Percentiles rank a stretch among this genome's conserved stretches.
Conservation (phyloP, 2,888 invertebrate species). For the Apamea anceps region DNA sequence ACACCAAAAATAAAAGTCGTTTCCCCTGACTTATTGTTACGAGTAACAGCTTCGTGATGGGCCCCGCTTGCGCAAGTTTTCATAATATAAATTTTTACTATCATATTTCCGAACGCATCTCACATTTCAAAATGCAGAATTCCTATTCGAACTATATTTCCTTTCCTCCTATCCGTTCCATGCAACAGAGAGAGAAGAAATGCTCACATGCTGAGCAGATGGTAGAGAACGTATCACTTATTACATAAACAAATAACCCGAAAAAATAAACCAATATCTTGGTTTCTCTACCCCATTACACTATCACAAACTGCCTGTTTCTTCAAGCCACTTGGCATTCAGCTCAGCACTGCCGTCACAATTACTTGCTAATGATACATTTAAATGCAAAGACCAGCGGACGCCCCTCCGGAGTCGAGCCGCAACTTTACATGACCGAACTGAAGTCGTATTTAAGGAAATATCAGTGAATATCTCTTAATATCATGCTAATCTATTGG, state of each 20-base stretch:
- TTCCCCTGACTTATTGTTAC: too few relatives aligned
- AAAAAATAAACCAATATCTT: not conserved
- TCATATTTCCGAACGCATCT: too few relatives aligned
- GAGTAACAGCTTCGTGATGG: too few relatives aligned
- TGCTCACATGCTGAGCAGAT: too few relatives aligned
- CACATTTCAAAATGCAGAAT: too few relatives aligned
- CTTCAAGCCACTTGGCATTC: constrained; percentile 49
- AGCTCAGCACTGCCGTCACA: constrained; percentile 43
- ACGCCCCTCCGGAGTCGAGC: constrained; percentile 9
- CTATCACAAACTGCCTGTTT: not conserved
- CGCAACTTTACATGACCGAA: constrained; percentile 21
- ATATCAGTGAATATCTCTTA: constrained; percentile 8
- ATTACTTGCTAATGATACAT: constrained; percentile 67
- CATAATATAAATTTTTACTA: too few relatives aligned
- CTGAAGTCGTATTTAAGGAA: constrained; percentile 12
- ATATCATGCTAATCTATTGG: not conserved
- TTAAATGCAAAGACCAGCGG: constrained; percentile 66
- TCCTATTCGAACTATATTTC: too few relatives aligned
- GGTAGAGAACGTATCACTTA: not conserved
- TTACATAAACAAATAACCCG: not conserved
- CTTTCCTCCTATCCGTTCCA: too few relatives aligned
- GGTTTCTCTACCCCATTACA: not conserved
- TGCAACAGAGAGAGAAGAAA: too few relatives aligned
- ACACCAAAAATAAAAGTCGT: too few relatives aligned
- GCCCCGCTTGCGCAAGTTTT: too few relatives aligned